These are phyloP conservation scores for Vanacampus margaritifer DNA, from an alignment of 2,113 vertebrate genomes.

Conservation along the genomic window DNA sequence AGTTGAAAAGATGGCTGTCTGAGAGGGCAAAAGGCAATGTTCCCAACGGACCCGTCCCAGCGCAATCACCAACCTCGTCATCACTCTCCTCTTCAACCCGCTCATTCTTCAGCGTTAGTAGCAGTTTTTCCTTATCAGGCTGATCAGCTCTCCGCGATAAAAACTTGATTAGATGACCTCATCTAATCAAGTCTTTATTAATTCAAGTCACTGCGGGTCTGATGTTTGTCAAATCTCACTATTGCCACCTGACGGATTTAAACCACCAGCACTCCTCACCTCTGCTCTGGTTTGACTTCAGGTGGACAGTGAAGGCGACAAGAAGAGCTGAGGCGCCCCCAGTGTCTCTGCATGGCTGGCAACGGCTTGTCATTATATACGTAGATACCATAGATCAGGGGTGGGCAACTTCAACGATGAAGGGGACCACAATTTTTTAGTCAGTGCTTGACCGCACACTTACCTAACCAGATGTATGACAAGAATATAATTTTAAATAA, in stretches of 20 bases:
- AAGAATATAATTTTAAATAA: too few relatives aligned
- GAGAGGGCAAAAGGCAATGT: constrained; percentile 27
- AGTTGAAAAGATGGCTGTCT: constrained; percentile 64
- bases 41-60: neutral
- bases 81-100: constrained; percentile 51
- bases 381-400: neutral
- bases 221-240: constrained; percentile 3
- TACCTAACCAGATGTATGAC: too few relatives aligned
- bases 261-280: neutral
- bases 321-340: neutral
- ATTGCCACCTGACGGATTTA: constrained; percentile 31
- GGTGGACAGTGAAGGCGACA: too few relatives aligned
- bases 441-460: too few relatives aligned
- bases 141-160: neutral
- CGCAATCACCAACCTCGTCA: constrained; percentile 24
- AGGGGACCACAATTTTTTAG: too few relatives aligned
- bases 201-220: neutral
- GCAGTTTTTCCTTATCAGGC: neutral
- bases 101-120: constrained; percentile 62
- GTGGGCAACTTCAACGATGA: too few relatives aligned
- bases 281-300: neutral
- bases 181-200: too few relatives aligned
- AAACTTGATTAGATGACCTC: neutral
- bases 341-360: neutral
- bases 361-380: neutral